Evolutionary conservation across 2,113 vertebrate species (phyloP), one percentile per base, ranked within the genome.

Genomic region (Elgaria multicarinata): DNA sequence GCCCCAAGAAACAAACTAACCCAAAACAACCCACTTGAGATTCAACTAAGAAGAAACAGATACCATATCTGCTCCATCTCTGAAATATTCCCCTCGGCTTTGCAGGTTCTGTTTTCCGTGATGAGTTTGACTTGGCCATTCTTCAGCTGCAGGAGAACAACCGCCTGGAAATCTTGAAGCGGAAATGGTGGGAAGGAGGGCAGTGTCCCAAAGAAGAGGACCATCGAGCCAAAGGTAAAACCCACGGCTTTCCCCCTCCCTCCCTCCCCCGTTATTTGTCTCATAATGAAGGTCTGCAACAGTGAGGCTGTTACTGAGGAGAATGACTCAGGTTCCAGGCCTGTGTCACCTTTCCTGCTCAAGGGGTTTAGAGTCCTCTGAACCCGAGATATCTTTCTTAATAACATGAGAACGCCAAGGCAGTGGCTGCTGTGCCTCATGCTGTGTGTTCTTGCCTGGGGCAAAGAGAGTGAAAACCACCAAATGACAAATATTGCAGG

Each of bases 141-240:
- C 99, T 99, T 42, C 99, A 98, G 95, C 94, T 99, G 83, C 99
- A 99, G 94, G 99, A 99, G 95, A 99, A 99, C 96, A 99, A 99
- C 96, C 98, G 98, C 44, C 94, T 99, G 90, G 99, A 99, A 81
- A 99, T 99, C 92, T 97, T 99, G 64, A 99, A 99, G 95, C 97
- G 99, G 36, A 99, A 99, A 84, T 99, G 99, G 99, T 99, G 99
- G 99, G 99, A 99, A 89, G 99, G 99, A 20, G 99, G 99, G 26
- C 98, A 98, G 93, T 99, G 99, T 94, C 99, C 99, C 89, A 99
- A 99, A 93, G 99, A 99, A 90, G 99, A 99, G 93, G 98, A 99
- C 87, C 99, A 99, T 94, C 97, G 99, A 89, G 99, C 98, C 87
- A 99, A 99, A 98, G 99, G 99, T 99, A 92, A 94, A 85, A 46